Evolutionary conservation across 1,140 invertebrate species (phyloP), one percentile per base, ranked within the genome.

Genomic region (Habropoda laboriosa): DNA sequence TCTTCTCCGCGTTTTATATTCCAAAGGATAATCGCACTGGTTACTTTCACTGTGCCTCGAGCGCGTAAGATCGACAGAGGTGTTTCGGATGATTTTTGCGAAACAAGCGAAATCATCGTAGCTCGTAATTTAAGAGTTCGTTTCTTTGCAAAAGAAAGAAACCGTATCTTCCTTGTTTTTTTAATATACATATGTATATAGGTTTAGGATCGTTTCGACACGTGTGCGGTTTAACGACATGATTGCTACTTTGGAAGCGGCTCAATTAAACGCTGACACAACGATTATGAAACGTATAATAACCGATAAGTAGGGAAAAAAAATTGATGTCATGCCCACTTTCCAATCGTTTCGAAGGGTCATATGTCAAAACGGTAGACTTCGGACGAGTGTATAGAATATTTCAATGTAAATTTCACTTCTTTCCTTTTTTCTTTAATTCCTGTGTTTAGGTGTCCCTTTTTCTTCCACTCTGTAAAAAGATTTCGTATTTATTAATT

Each of bases 1-100:
- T 35, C 77, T 40, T 64, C 67, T 67, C 61, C 42, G 32, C 38
- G 35, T 73, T 85, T 84, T 81, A 81, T 64, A 68, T 79, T 70
- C 51, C 61, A 32, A 55, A 71, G 79, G 68, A 85, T 85, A 84
- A 85, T 81, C 72, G 51, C 49, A 32, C 51, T 32, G 51, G 49
- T 85, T 68, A 78, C 83, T 85, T 85, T 85, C 83, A 81, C 83
- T 78, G 18, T 38, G 72, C 75, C 61, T 77, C 47, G 68, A 68
- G 79, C 73, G 63, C 38, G 47, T 18, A 51, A 35, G 66, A 67
- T 71, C 58, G 58, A 30, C 61, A 40, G 21, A 5, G 2, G 27
- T 32, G n/a, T 16, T 70, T 38, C 5, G 66, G 35, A 70, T 70
- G 42, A 49, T 68, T 58, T 49, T 47, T 47, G 6, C 10, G 30